phyloP scores from a whole-genome alignment of 1,140 invertebrate species.

The fruit fly (Drosophila melanogaster) region DNA sequence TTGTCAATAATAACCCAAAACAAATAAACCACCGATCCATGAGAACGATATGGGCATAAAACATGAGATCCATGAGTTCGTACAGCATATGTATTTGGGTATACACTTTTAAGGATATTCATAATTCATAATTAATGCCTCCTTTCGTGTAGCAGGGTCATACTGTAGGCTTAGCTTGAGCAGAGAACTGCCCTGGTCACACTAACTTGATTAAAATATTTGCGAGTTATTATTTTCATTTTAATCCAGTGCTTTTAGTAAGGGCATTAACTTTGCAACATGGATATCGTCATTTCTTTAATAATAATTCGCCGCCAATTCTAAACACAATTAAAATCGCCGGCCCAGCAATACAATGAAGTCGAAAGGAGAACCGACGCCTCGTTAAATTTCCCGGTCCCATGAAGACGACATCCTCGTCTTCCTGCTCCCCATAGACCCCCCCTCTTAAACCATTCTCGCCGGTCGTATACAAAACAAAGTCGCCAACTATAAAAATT shows the following conservation, averaged over 20 bases:
- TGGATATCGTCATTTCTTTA: slow-evolving; percentile 23
- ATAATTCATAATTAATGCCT: too few relatives aligned
- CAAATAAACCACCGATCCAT: slow-evolving; percentile 56
- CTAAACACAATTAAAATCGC: slow-evolving; percentile 72
- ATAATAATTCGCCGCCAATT: slow-evolving; percentile 49
- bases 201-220: not conserved
- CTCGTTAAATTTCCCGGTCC: slow-evolving; percentile 60
- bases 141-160: not conserved
- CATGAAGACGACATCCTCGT: slow-evolving; percentile 34
- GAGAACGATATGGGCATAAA: slow-evolving; percentile 24
- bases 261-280: slow-evolving; percentile 18
- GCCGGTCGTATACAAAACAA: slow-evolving; percentile 76
- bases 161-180: not conserved
- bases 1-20: slow-evolving; percentile 67
- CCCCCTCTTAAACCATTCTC: slow-evolving; percentile 8
- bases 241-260: not conserved
- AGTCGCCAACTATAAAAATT: slow-evolving; percentile 84
- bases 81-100: too few relatives aligned
- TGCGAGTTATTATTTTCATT: not conserved
- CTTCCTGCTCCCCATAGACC: slow-evolving; percentile 29
- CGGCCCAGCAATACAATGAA: slow-evolving; percentile 61
- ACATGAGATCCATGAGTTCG: not conserved
- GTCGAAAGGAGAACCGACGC: slow-evolving; percentile 42
- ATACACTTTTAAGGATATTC: too few relatives aligned
- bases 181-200: not conserved